A percentile compares a stretch with the other conserved stretches of the same genome.
These are phyloP conservation scores for Cantharis lateralis DNA, from an alignment of 2,888 invertebrate species.

Conservation along the genomic window DNA sequence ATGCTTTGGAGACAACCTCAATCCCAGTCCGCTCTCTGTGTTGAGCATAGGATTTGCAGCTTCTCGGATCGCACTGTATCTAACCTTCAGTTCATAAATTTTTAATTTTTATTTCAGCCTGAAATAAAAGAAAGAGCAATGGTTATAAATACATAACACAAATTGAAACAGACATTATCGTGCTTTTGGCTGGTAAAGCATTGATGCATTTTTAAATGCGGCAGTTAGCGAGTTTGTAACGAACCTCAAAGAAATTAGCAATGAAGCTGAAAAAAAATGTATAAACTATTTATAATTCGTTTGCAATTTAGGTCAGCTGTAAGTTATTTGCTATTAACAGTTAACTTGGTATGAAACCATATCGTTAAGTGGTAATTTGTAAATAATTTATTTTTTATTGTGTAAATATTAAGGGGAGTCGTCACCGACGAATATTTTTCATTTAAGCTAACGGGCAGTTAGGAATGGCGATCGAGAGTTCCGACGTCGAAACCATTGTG, in stretches of 20 bases:
- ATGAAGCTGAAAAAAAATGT: background rate
- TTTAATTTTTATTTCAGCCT: background rate
- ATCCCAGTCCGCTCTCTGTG: background rate
- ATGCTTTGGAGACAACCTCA: background rate
- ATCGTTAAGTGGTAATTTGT: background rate
- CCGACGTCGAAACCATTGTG: background rate
- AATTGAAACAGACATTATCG: background rate
- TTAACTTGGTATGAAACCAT: background rate
- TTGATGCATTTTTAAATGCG: background rate
- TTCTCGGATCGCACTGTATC: background rate
- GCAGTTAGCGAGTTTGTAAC: background rate
- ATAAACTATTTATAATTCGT: background rate
- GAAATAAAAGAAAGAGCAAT: background rate
- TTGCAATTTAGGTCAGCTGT: background rate
- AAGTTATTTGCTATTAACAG: background rate
- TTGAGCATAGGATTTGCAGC: background rate
- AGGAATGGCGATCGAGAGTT: background rate
- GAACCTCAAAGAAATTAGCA: background rate
- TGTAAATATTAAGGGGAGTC: background rate
- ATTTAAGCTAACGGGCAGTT: slow-evolving; percentile 3
- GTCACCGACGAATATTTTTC: background rate
- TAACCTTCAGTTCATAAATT: background rate
- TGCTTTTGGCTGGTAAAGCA: background rate
- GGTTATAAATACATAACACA: background rate
- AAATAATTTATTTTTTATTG: background rate